Base-by-base conservation (phyloP, 2,888 invertebrate genomes). In the Dendrolimus houi region DNA sequence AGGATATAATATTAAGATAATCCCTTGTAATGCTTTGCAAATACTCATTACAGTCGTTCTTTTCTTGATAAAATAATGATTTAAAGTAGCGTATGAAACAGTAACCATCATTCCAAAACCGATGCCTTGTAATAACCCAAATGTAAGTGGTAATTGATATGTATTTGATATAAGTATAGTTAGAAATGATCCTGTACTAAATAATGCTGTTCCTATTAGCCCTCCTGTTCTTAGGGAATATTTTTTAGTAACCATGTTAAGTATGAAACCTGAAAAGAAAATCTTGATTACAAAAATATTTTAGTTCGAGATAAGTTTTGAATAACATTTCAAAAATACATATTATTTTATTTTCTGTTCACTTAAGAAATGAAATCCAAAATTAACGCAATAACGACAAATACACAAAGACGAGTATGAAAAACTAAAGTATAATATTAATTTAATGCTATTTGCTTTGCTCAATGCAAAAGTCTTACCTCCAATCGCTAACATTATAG, bases 41-140 rank as follows among this genome's bases (percentile, higher is more conserved):
- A 91, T 73, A 57, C 93, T 93, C 92, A 94, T 93, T 0, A 93
- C 92, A 60, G 92, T 88, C 0, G 93, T 92, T 66, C 94, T 87
- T 68, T 86, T 92, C 60, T 82, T 90, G 9, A 92, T 85, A 65
- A 93, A 94, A 68, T 93, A 94, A 52, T 87, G 82, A 65, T 94
- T 94, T 56, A 94, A 85, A 0, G 92, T 92, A 0, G 94, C 91
- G 67, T 93, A 93, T 52, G 91, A 91, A 1, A 94, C 91, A 2
- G 94, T 93, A 17, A 93, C 86, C 81, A 94, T 91, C 61, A 94
- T 83, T 8, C 94, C 94, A 56, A 93, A 91, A 8, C 94, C 94
- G 14, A 93, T 75, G 65, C 93, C 93, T 84, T 93, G 92, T 8
- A 93, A 69, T 1, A 92, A 68, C 54, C 92, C 92, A 73, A 92